Conservation (phyloP, 2,888 invertebrate species). For the Parnassius orleans region DNA sequence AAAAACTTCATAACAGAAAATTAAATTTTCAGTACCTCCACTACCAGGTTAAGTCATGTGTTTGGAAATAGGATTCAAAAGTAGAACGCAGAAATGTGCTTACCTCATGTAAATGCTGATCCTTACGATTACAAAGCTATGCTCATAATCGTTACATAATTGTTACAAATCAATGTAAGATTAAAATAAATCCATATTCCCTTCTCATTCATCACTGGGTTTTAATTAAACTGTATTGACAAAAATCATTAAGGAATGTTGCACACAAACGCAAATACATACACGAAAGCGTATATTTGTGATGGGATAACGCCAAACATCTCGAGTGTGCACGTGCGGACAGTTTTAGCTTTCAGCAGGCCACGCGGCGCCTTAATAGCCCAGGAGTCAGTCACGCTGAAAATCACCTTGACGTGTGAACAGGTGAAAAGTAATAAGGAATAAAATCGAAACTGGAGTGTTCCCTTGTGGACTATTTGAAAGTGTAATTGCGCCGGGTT, state of each 20-base stretch:
- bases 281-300: not conserved
- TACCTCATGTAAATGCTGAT: no score
- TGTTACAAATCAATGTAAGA: no score
- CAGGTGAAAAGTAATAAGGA: not conserved
- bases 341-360: constrained; percentile 17
- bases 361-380: constrained; percentile 9
- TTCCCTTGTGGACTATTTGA: not conserved
- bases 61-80: no score
- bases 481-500: not conserved
- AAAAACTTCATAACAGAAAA: no score
- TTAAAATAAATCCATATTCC: no score
- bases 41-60: no score
- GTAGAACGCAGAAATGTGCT: no score
- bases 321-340: constrained; percentile 9
- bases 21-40: no score
- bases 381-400: constrained; percentile 6
- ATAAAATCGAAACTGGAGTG: not conserved
- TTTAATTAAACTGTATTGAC: no score
- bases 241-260: not conserved
- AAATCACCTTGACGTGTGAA: constrained; percentile 1
- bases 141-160: not conserved
- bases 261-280: not conserved
- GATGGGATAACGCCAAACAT: constrained; percentile 14
- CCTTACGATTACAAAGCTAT: no score
- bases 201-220: no score